Conservation (phyloP, 1,140 invertebrate species). For the Holotrichia oblita region DNA sequence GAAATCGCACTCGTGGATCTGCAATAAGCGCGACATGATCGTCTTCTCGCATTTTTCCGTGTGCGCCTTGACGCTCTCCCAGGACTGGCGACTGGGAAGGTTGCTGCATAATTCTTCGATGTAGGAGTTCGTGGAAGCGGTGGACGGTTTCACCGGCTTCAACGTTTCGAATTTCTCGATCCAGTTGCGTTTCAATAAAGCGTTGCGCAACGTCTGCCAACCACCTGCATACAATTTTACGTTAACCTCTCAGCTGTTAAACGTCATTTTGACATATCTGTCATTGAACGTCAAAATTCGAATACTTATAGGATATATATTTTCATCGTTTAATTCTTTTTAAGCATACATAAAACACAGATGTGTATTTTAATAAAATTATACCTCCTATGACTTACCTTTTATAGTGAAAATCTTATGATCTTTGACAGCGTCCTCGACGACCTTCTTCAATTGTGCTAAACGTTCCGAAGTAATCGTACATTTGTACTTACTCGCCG, state of each 20-base stretch:
- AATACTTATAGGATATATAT: too few relatives aligned
- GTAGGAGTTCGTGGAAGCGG: neutral
- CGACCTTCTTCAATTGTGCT: conserved; percentile 61
- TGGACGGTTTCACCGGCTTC: neutral
- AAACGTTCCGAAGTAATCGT: conserved; percentile 63
- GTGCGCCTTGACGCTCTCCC: conserved; percentile 57
- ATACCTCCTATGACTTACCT: conserved; percentile 50
- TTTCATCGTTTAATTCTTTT: too few relatives aligned
- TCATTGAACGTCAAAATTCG: neutral
- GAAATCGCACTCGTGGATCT: conserved; percentile 78
- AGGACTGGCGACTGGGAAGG: conserved; percentile 64
- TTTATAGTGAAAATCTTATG: conserved; percentile 65
- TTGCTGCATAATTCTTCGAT: conserved; percentile 59
- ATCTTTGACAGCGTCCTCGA: conserved; percentile 64
- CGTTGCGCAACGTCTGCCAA: conserved; percentile 65
- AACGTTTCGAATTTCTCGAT: conserved; percentile 69
- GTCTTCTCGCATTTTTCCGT: conserved; percentile 67
- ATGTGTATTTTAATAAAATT: too few relatives aligned
- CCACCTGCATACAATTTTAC: conserved; percentile 51
- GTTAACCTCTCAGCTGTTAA: too few relatives aligned
- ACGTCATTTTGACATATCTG: neutral
- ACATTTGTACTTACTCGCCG: conserved; percentile 50
- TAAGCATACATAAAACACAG: too few relatives aligned
- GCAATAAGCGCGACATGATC: conserved; percentile 72
- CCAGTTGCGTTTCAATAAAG: conserved; percentile 70